Evolutionary conservation across 2,797 vertebrate genomes (phyloP).

Genomic region (Bucorvus abyssinicus): DNA sequence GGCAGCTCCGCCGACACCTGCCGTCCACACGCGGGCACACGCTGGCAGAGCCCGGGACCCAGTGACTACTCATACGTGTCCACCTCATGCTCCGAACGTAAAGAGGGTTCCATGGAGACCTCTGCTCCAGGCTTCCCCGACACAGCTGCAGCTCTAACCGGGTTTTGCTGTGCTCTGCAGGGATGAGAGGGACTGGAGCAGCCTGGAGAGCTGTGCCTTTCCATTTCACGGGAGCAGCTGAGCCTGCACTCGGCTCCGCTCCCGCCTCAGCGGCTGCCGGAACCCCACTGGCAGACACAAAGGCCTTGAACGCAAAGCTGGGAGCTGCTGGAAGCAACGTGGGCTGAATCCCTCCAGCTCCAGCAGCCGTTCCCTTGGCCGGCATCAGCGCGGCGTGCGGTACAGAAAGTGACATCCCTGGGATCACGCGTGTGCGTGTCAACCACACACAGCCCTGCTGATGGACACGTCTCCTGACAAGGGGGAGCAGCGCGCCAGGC

Average conservation of each 20-base stretch:
- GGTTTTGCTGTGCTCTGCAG: not conserved
- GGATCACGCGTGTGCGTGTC: conserved; percentile 1
- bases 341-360: conserved; percentile 36
- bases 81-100: not conserved
- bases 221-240: not conserved
- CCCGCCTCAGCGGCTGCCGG: not conserved
- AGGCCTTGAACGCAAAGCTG: conserved; percentile 4
- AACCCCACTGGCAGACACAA: not conserved
- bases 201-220: not conserved
- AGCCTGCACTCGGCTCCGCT: not conserved
- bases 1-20: not conserved
- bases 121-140: not conserved
- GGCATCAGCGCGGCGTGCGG: not conserved
- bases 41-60: not conserved
- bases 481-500: not conserved
- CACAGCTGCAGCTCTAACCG: not conserved
- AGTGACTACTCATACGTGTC: not conserved
- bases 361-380: not conserved
- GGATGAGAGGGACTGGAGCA: not conserved
- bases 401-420: conserved; percentile 28
- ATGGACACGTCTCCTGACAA: not conserved
- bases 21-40: fast-evolving
- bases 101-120: not conserved
- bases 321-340: conserved; percentile 33
- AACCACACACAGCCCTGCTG: not conserved